phyloP scores from a whole-genome alignment of 2,797 vertebrate genomes.

The Helicolenus hilgendorfi region DNA sequence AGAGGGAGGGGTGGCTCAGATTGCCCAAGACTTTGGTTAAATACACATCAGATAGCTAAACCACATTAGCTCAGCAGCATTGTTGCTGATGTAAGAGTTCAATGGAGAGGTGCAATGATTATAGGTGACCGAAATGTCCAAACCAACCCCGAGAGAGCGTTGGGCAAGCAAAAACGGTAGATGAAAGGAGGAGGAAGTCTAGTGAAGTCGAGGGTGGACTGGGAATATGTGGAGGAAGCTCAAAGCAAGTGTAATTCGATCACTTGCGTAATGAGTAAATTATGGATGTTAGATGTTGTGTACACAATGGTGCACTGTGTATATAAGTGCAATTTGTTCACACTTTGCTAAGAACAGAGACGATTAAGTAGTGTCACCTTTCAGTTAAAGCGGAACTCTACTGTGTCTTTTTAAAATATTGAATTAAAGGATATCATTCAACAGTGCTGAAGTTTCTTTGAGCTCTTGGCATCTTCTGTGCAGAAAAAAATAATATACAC shows the following conservation, averaged over 20 bases:
- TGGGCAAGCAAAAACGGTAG: not conserved
- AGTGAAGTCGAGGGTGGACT: not conserved
- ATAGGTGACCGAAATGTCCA: slow-evolving; percentile 34
- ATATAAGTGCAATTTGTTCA: not conserved
- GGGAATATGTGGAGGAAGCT: slow-evolving; percentile 34
- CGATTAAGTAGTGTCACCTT: not conserved
- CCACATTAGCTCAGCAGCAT: not conserved
- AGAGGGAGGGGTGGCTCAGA: not conserved
- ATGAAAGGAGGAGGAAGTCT: slow-evolving; percentile 61
- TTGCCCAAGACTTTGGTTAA: slow-evolving; percentile 24
- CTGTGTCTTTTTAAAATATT: not conserved
- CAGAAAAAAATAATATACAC: not conserved
- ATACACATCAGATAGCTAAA: slow-evolving; percentile 18
- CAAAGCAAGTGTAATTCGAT: slow-evolving; percentile 7
- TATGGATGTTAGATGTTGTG: not conserved
- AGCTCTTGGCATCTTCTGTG: not conserved
- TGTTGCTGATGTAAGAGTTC: slow-evolving; percentile 62
- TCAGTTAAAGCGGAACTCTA: not conserved
- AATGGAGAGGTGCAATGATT: slow-evolving; percentile 49
- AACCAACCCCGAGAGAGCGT: not conserved
- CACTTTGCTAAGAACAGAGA: not conserved
- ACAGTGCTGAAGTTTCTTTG: not conserved
- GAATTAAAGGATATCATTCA: not conserved
- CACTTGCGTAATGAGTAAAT: not conserved
- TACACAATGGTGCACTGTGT: not conserved